Base-by-base conservation (phyloP, 2,888 invertebrate genomes). In the Loripinus fragilis region DNA sequence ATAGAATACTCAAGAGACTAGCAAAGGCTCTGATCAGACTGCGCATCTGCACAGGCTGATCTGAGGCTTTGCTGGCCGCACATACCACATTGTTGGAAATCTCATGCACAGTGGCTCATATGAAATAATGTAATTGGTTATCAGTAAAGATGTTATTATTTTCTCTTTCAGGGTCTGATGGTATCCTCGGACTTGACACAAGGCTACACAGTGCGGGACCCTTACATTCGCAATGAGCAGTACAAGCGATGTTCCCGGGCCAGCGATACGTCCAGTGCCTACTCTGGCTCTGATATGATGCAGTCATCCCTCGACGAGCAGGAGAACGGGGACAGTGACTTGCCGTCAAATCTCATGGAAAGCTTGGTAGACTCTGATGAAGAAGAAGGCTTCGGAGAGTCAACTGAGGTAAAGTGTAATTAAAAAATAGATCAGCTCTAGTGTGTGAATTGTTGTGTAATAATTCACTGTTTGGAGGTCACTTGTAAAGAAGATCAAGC, bases 291-390 rank as follows among this genome's bases (percentile, higher is more conserved):
- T 87, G 98, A 98, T 95, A 88, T 91, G 88, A 90, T 91, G 91
- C 98, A 98, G 93, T 92, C 93, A 7, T 93, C 93, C 1, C 83
- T 93, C 78, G 92, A 93, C 71, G 95, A 95, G 33, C 96, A 96
- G 83, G 97, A 85, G 28, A 88, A 87, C 71, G 85, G 78, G 3
- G 92, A 92, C 68, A 84, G 97, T 71, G 98, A 98, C 94, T 95
- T 98, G 78, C 95, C 98, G 78, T 97, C 97, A 60, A 99, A 98
- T 66, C 96, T 99, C 82, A 96, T 97, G 0, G 99, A 99, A 94
- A 98, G 98, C 76, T 96, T 97, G 87, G 98, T 98, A 10, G 98
- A 98, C 94, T 98, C 98, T 60, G 98, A 98, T 94, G 98, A 98
- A 93, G 97, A 98, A 91, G 97, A 98, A 92, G 98, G 89, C 5